phyloP scores from a whole-genome alignment of 2,888 invertebrate species.

The Tenthredo amoena region DNA sequence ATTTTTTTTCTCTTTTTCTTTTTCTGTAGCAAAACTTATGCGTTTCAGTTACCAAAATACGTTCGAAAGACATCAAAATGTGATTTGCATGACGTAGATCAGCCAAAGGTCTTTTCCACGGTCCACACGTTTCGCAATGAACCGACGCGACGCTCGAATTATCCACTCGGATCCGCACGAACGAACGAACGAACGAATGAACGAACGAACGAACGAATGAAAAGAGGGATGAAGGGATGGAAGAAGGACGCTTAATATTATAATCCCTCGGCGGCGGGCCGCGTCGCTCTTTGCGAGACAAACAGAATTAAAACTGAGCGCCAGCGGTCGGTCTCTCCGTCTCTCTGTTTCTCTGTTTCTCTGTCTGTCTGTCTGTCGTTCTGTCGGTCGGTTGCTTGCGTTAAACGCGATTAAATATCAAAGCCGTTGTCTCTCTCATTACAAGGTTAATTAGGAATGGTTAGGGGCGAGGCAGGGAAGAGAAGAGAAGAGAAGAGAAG shows the following conservation, averaged over 20 bases:
- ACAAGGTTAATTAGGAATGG: constrained; percentile 66
- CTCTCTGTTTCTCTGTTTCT: neutral
- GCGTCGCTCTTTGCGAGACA: constrained; percentile 68
- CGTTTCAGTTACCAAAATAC: neutral
- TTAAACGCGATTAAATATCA: constrained; percentile 76
- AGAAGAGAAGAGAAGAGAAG: no score
- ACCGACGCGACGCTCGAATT: constrained; percentile 14
- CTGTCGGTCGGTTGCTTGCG: constrained; percentile 60
- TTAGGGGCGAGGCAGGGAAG: neutral
- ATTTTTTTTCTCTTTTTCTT: no score
- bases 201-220: constrained; percentile 7
- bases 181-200: neutral
- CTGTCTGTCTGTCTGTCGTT: constrained; percentile 6
- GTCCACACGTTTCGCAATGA: constrained; percentile 18
- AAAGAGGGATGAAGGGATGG: constrained; percentile 6
- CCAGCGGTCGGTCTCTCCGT: constrained; percentile 53
- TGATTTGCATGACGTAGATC: neutral
- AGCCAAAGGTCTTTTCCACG: neutral
- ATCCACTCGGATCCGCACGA: constrained; percentile 41
- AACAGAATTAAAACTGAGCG: constrained; percentile 73
- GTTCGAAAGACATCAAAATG: neutral
- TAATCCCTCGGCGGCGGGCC: constrained; percentile 42
- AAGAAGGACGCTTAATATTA: constrained; percentile 46
- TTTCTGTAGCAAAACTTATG: neutral
- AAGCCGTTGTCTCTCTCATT: constrained; percentile 66